Base-by-base conservation (phyloP, 2,888 invertebrate species). In the Clitarchus hookeri region DNA sequence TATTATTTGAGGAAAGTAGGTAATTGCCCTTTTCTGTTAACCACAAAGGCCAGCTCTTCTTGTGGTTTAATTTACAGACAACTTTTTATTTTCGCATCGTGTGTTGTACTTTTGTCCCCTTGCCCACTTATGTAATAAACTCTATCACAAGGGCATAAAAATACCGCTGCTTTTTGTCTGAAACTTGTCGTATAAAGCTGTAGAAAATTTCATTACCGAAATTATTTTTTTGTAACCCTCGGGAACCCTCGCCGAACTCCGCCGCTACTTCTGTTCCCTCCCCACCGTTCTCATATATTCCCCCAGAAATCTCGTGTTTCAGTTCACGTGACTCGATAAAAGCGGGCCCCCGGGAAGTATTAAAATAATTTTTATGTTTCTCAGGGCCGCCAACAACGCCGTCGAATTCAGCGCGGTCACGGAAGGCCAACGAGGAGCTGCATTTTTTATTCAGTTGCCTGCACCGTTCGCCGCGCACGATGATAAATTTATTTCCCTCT, bases 241-340 rank as follows among this genome's bases (percentile, higher is more conserved):
- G 65, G 23, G 23, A n/a, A n/a, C n/a, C n/a, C 65, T 23, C 23
- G 65, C 13, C n/a, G 65, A 65, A 19, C 65, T n/a, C 53, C 19
- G 53, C 53, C 12, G 53, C 19, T 16, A 65, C 65, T 8, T 65
- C 65, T 65, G 65, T n/a, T 65, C 6, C 65, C 65, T 16, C 65
- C 19, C 65, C 65, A 6, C 8, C 0, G n/a, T 9, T 65, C n/a
- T 65, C 65, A 65, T 65, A 65, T 11, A 65, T 65, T 65, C 19
- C n/a, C 65, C 65, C 65, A 65, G 65, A 65, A n/a, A 65, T 65
- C 65, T n/a, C 65, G 23, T 65, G 65, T 65, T 65, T n/a, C 65
- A 65, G 65, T n/a, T 65, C 65, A 65, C 65, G 23, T n/a, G 65
- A 65, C 65, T 65, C 65, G 65, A 65, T 65, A 65, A 65, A 65